phyloP scores from a whole-genome alignment of 2,888 invertebrate species.

The Caradrina kadenii region DNA sequence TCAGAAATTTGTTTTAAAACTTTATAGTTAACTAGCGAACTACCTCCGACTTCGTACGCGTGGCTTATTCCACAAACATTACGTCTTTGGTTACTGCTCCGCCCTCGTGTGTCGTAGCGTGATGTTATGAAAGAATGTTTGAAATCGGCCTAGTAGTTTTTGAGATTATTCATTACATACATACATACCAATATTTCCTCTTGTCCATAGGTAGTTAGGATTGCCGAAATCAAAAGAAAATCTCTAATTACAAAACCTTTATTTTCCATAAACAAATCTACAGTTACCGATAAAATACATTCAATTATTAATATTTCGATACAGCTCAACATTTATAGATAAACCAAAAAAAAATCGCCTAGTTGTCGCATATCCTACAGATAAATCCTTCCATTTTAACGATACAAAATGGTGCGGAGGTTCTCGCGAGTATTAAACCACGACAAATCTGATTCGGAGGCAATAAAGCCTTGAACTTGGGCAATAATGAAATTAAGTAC shows the following conservation, averaged over 20 bases:
- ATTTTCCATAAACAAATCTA: slow-evolving; percentile 75
- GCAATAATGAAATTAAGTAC: slow-evolving; percentile 47
- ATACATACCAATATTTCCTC: too few relatives aligned
- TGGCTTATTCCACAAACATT: too few relatives aligned
- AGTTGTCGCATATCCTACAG: slow-evolving; percentile 16
- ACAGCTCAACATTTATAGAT: slow-evolving; percentile 63
- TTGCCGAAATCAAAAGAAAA: slow-evolving; percentile 51
- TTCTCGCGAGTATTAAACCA: slow-evolving; percentile 6
- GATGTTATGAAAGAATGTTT: too few relatives aligned
- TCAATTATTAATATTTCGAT: slow-evolving; percentile 48
- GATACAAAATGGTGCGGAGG: slow-evolving; percentile 13
- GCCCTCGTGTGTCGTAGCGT: too few relatives aligned
- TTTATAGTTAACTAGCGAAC: too few relatives aligned
- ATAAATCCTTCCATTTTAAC: slow-evolving; percentile 20
- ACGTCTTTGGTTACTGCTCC: too few relatives aligned
- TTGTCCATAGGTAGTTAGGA: background rate
- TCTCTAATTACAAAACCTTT: slow-evolving; percentile 75
- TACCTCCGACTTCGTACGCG: too few relatives aligned
- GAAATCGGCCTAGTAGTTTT: too few relatives aligned
- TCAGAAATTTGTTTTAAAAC: background rate
- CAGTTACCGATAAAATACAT: slow-evolving; percentile 62
- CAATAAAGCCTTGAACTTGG: slow-evolving; percentile 28
- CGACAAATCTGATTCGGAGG: slow-evolving; percentile 24
- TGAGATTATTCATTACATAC: too few relatives aligned
- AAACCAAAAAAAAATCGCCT: slow-evolving; percentile 55